These are phyloP conservation scores for Syngnathus scovelli DNA, from an alignment of 2,113 vertebrate genomes.

Conservation along the genomic window DNA sequence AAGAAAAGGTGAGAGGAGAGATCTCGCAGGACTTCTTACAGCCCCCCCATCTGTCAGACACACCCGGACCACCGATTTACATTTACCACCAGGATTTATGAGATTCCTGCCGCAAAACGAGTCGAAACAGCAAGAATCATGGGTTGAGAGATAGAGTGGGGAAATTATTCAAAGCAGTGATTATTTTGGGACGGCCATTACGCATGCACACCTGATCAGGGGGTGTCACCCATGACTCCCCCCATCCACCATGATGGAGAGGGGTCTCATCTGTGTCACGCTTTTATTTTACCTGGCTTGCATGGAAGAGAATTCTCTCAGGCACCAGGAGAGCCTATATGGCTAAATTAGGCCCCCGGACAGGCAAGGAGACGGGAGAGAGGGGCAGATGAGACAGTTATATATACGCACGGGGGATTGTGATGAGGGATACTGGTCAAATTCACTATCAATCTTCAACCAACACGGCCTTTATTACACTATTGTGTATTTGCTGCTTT, in stretches of 20 bases:
- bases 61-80: slow-evolving; percentile 70
- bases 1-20: slow-evolving; percentile 72
- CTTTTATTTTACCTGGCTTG: slow-evolving; percentile 78
- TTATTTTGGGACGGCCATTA: slow-evolving; percentile 90
- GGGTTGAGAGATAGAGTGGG: slow-evolving; percentile 63
- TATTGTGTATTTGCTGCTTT: slow-evolving; percentile 35
- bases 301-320: slow-evolving; percentile 77
- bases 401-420: slow-evolving; percentile 62
- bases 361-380: slow-evolving; percentile 62
- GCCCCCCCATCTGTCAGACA: slow-evolving; percentile 70
- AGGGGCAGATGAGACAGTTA: slow-evolving; percentile 65
- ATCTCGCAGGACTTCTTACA: slow-evolving; percentile 69
- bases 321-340: slow-evolving; percentile 68
- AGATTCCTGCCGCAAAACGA: slow-evolving; percentile 81
- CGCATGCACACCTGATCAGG: slow-evolving; percentile 88
- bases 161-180: slow-evolving; percentile 89
- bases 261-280: slow-evolving; percentile 65
- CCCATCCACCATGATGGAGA: slow-evolving; percentile 82
- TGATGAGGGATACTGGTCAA: slow-evolving; percentile 68
- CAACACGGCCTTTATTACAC: slow-evolving; percentile 36
- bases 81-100: slow-evolving; percentile 85
- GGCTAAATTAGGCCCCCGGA: slow-evolving; percentile 73
- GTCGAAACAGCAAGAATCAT: slow-evolving; percentile 91
- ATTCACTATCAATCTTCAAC: slow-evolving; percentile 63
- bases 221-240: slow-evolving; percentile 80